Conservation (phyloP, 2,888 invertebrate genomes). For the Empis livida region DNA sequence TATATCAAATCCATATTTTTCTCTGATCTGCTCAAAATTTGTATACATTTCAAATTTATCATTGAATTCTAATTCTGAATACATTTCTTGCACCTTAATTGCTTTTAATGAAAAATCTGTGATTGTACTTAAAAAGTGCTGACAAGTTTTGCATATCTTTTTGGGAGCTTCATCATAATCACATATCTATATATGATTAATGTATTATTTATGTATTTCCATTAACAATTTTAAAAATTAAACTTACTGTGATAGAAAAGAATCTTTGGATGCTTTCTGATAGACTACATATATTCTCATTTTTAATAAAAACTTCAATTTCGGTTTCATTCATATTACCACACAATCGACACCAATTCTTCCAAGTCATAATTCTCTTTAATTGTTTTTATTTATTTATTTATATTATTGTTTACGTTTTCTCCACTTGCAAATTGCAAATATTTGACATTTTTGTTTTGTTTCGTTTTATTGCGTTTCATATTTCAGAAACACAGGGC, state of each 20-base stretch:
- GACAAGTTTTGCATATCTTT: constrained; percentile 23
- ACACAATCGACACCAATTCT: constrained; percentile 10
- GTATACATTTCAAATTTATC: neutral
- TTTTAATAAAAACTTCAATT: constrained; percentile 4
- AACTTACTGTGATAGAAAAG: neutral
- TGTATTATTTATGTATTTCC: too few species aligned
- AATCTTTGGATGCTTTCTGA: neutral
- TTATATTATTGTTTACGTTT: too few species aligned
- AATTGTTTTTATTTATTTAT: too few species aligned
- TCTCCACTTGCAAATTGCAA: too few species aligned
- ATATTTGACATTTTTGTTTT: too few species aligned
- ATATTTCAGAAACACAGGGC: too few species aligned
- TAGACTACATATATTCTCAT: neutral
- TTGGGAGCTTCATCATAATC: constrained; percentile 21
- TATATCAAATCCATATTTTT: neutral
- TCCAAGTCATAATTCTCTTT: neutral
- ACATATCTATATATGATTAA: too few species aligned
- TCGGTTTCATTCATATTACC: constrained; percentile 1
- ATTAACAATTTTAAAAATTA: too few species aligned
- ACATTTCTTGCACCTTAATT: constrained; percentile 26
- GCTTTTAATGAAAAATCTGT: constrained; percentile 24
- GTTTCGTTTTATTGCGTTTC: too few species aligned
- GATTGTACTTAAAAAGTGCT: constrained; percentile 21
- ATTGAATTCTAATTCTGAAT: constrained; percentile 3
- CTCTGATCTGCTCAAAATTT: neutral